Conservation (phyloP, 2,888 invertebrate species). For the Mesorhabditis spiculigera region DNA sequence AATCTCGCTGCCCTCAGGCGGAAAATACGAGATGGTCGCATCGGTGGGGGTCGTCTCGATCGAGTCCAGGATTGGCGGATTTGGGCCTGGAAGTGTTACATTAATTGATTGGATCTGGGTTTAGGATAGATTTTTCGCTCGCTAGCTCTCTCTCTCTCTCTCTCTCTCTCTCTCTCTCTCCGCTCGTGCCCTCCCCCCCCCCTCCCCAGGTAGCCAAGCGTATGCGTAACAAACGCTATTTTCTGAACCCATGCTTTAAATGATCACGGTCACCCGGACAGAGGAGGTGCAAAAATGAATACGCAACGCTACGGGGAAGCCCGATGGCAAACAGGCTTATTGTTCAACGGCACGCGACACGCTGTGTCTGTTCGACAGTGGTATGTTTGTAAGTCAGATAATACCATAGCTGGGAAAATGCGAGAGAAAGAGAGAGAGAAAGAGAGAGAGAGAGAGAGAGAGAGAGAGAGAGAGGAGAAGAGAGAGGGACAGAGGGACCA, state of each 20-base stretch:
- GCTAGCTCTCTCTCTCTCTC: conserved; percentile 12
- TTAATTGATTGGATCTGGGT: conserved; percentile 8
- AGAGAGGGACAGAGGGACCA: not conserved
- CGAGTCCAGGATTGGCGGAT: conserved; percentile 43
- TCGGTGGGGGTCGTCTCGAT: conserved; percentile 43
- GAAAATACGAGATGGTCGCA: conserved; percentile 47
- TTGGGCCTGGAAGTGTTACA: conserved; percentile 36
- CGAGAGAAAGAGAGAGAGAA: not conserved
- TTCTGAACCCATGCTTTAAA: not conserved
- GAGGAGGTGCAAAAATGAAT: conserved; percentile 22
- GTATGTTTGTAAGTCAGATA: not conserved
- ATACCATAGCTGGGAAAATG: not conserved
- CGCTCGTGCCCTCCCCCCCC: too few species aligned
- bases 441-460: too few species aligned
- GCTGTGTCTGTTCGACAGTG: not conserved
- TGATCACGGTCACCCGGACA: conserved; percentile 20
- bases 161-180: not conserved
- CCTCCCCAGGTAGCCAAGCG: not conserved
- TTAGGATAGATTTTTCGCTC: too few species aligned
- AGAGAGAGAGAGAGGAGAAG: conserved; percentile 6
- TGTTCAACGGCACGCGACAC: too few species aligned
- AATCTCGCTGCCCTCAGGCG: conserved; percentile 38
- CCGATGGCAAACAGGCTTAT: too few species aligned
- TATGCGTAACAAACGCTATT: not conserved
- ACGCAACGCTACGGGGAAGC: not conserved